Conservation (phyloP, 1,140 invertebrate species). For the Hermatobates lingyangjiaoensis region DNA sequence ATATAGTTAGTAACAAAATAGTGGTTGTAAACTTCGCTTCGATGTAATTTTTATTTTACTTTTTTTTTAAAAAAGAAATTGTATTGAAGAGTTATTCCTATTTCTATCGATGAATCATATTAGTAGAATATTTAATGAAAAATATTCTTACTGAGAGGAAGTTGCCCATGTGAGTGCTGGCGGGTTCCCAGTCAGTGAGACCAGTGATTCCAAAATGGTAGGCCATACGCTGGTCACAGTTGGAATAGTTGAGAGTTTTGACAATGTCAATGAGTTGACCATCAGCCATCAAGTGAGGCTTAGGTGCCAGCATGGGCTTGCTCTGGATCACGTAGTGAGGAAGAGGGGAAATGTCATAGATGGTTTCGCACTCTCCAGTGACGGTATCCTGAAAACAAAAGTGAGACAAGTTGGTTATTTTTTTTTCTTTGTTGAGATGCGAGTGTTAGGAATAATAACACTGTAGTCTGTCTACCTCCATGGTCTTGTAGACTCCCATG, state of each 20-base stretch:
- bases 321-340: slow-evolving; percentile 26
- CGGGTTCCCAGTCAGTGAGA: slow-evolving; percentile 30
- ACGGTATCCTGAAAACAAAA: slow-evolving; percentile 29
- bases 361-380: slow-evolving; percentile 41
- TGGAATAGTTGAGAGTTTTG: slow-evolving; percentile 43
- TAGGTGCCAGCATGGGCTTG: slow-evolving; percentile 30
- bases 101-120: too few species aligned
- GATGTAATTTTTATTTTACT: too few species aligned
- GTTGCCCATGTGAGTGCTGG: slow-evolving; percentile 30
- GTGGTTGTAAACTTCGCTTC: too few species aligned
- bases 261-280: slow-evolving; percentile 36
- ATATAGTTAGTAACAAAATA: too few species aligned
- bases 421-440: too few species aligned
- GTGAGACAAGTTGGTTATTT: too few species aligned
- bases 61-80: too few species aligned
- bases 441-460: background rate
- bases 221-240: slow-evolving; percentile 33
- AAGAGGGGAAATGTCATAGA: slow-evolving; percentile 39
- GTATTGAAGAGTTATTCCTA: too few species aligned
- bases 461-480: slow-evolving; percentile 17
- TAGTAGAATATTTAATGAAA: too few species aligned
- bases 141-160: slow-evolving; percentile 30
- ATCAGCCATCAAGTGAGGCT: slow-evolving; percentile 24
- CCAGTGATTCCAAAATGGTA: slow-evolving; percentile 38
- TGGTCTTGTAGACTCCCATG: slow-evolving; percentile 17